These are phyloP conservation scores for Pluvialis apricaria DNA, from an alignment of 2,113 vertebrate genomes.

Conservation along the genomic window DNA sequence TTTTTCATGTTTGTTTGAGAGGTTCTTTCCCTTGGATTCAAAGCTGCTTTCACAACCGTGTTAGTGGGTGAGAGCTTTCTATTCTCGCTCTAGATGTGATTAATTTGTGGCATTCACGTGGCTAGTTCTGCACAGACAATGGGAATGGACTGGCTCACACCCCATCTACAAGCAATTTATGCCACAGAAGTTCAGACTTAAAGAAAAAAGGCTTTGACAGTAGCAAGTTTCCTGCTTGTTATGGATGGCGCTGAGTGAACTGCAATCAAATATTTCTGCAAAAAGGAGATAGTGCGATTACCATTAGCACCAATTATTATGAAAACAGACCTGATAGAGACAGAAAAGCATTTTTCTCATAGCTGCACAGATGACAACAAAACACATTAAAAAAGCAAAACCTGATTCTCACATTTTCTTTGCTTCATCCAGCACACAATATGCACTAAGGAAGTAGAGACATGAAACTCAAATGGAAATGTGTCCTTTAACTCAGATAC, in stretches of 20 bases:
- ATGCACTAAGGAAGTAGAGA: not conserved
- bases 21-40: slow-evolving; percentile 72
- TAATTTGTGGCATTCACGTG: slow-evolving; percentile 88
- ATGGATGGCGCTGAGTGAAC: not conserved
- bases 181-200: slow-evolving; percentile 75
- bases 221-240: slow-evolving; percentile 42
- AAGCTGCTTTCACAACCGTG: slow-evolving; percentile 72
- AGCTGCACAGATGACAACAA: not conserved
- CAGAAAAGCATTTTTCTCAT: not conserved
- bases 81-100: slow-evolving; percentile 86
- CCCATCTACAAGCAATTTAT: slow-evolving; percentile 82
- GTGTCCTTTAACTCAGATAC: not conserved
- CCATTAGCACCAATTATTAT: not conserved
- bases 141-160: slow-evolving; percentile 83
- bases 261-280: not conserved
- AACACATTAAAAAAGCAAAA: not conserved
- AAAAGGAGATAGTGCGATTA: not conserved
- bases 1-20: slow-evolving; percentile 83
- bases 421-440: slow-evolving; percentile 21
- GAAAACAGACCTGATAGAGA: not conserved
- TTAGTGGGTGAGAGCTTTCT: slow-evolving; percentile 78
- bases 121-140: slow-evolving; percentile 81
- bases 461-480: not conserved
- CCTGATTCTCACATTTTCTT: slow-evolving; percentile 12
- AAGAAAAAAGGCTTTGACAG: slow-evolving; percentile 46